A percentile compares a stretch with the other conserved stretches of the same genome.
Conservation (phyloP, 23 tunicate genomes). For the Ascidia mentula region DNA sequence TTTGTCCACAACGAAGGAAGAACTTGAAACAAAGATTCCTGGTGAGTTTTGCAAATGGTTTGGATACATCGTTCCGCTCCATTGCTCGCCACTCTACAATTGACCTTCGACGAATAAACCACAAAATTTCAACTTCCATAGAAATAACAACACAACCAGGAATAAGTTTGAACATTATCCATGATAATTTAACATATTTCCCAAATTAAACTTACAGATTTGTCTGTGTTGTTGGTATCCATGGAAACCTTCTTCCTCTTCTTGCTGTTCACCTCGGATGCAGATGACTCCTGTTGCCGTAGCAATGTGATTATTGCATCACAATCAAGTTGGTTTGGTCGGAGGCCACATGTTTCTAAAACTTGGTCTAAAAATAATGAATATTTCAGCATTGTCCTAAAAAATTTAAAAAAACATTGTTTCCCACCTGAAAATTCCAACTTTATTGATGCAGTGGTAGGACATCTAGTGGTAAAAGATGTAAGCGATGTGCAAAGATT, state of each 20-base stretch:
- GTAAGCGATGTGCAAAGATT: constrained; percentile 47
- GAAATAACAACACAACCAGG: neutral
- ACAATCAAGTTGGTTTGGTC: constrained; percentile 9
- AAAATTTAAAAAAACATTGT: too few species aligned
- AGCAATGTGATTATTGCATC: constrained; percentile 44
- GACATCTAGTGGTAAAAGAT: constrained; percentile 19
- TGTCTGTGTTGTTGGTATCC: too few species aligned
- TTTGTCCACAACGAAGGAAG: constrained; percentile 56
- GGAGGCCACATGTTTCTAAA: constrained; percentile 6
- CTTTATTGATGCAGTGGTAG: constrained; percentile 20
- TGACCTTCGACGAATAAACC: neutral
- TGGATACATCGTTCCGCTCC: constrained; percentile 61
- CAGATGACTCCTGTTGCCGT: constrained; percentile 23
- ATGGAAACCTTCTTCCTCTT: neutral
- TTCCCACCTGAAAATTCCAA: constrained; percentile 51
- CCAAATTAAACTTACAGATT: too few species aligned
- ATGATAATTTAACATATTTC: neutral
- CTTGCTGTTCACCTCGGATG: constrained; percentile 12
- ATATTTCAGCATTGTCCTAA: neutral
- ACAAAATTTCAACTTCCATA: neutral
- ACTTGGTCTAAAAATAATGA: constrained; percentile 17
- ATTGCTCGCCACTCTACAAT: constrained; percentile 14
- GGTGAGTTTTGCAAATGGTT: constrained; percentile 43
- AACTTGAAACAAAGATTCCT: constrained; percentile 27
- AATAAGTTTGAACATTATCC: neutral